A percentile compares a stretch with the other conserved stretches of the same genome.
These are phyloP conservation scores for Cydia fagiglandana DNA, from an alignment of 1,140 invertebrate genomes.

Conservation along the genomic window DNA sequence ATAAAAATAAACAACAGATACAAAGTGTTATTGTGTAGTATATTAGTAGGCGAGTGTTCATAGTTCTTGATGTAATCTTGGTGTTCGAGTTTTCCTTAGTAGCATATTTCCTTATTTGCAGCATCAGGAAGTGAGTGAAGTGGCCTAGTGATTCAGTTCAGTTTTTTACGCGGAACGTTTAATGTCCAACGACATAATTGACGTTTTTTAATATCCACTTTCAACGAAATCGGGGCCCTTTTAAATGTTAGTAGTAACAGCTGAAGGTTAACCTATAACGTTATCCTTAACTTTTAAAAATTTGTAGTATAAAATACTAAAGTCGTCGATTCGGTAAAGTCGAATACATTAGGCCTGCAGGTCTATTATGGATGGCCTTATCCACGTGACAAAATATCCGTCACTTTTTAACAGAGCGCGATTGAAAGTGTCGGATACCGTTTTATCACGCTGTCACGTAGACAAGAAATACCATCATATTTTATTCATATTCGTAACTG, in stretches of 20 bases:
- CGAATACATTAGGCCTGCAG: no score
- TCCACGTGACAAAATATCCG: no score
- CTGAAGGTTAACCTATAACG: background rate
- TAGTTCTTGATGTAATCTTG: background rate
- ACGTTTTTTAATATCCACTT: slow-evolving; percentile 7
- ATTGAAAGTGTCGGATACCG: no score
- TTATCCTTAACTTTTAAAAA: background rate
- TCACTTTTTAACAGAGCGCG: no score
- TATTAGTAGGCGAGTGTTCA: background rate
- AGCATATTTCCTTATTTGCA: slow-evolving; percentile 22
- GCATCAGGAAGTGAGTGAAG: slow-evolving; percentile 25
- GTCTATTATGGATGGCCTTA: no score
- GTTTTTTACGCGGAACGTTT: slow-evolving; percentile 30
- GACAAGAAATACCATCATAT: no score
- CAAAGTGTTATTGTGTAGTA: background rate
- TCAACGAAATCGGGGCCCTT: background rate
- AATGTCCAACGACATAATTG: background rate
- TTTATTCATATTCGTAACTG: no score
- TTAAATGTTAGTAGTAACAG: background rate
- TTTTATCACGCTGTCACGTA: no score
- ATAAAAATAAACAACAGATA: background rate
- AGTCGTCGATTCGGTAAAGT: no score
- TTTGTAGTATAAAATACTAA: no score
- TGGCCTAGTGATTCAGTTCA: slow-evolving; percentile 21
- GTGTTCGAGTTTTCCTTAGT: background rate